Evolutionary conservation across 2,888 invertebrate species (phyloP), one percentile per base, ranked within the genome.

Genomic region (Lathronympha strigana): DNA sequence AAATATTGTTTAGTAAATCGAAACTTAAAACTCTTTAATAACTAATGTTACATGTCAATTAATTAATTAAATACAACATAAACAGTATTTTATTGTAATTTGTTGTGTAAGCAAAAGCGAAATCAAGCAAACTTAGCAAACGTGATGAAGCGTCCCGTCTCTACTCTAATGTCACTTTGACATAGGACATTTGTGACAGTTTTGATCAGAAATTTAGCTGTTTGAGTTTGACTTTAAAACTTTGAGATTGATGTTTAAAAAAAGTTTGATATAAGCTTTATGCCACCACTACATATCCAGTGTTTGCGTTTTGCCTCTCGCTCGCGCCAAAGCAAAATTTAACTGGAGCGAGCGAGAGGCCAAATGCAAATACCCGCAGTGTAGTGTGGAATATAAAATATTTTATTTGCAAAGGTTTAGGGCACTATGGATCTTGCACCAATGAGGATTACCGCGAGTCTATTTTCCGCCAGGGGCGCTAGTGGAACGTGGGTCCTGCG

Each of bases 1-100:
- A 57, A 40, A 6, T 19, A 23, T 53, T 58, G 28, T 54, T 67
- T 47, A 54, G 38, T 40, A 23, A 21, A 13, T 53, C 15, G 23
- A 49, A n/a, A 50, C 15, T 28, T 38, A 11, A 33, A 54, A 38
- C 15, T 25, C 19, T 38, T 33, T 25, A 9, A 23, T 19, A 11
- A 54, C 4, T 15, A 55, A 28, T 13, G 19, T 19, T n/a, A 19
- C 31, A 31, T 57, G n/a, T 31, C 21, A 31, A 57, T 9, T 19
- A 5, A 21, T 31, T 17, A 21, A 36, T 4, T 6, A 15, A 54
- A 38, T 9, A 4, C 38, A 28, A 55, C 13, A 6, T 28, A 55
- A 43, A 55, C 28, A 19, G 33, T 51, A 3, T 19, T 40, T 38
- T 33, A 33, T 33, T 33, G 11, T 31, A 40, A 17, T 28, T 13